Evolutionary conservation across 2,888 invertebrate genomes (phyloP), one percentile per base, ranked within the genome.

Genomic region (Drosophila parthenogenetica): DNA sequence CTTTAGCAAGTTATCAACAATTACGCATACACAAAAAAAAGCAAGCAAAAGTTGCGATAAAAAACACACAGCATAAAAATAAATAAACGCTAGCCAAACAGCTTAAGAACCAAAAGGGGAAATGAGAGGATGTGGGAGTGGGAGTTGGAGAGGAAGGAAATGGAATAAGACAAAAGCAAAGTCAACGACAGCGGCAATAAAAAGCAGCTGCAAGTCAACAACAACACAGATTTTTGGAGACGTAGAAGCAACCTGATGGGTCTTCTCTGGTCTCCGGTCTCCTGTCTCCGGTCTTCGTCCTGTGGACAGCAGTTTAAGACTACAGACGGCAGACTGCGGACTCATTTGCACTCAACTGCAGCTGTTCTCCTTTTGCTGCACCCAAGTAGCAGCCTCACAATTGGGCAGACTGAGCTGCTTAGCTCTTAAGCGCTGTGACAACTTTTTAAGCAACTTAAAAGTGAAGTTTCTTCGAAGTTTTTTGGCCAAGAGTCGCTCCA

Each of bases 391-490:
- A 64, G 50, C 35, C 78, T 68, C 57, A 58, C 63, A 77, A 75
- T 75, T 75, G 78, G 78, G 73, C 75, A 69, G 73, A 69, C 75
- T 78, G 81, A 78, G 78, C 78, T 80, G 78, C 81, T 78, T 78
- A 80, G 77, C 70, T 75, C 77, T 84, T 84, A 84, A 88, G 89
- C 80, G 83, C 86, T 88, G 80, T 86, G 87, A 83, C 89, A 84
- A 88, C 83, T 84, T 84, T 84, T 86, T 82, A 86, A 84, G 83
- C 87, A 86, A 88, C 83, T 86, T 84, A 86, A 88, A 69, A 73
- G 61, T 71, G 77, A 78, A 84, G 89, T 82, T 83, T 74, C 55
- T 8, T 25, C 29, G 49, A 73, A 76, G 73, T 71, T 35, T 35
- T 35, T 35, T 72, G 58, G 57, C 49, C 73, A 61, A 51, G 73